A percentile compares a stretch with the other conserved stretches of the same genome.
Conservation (phyloP, 2,113 vertebrate species). For the Tetrao urogallus region DNA sequence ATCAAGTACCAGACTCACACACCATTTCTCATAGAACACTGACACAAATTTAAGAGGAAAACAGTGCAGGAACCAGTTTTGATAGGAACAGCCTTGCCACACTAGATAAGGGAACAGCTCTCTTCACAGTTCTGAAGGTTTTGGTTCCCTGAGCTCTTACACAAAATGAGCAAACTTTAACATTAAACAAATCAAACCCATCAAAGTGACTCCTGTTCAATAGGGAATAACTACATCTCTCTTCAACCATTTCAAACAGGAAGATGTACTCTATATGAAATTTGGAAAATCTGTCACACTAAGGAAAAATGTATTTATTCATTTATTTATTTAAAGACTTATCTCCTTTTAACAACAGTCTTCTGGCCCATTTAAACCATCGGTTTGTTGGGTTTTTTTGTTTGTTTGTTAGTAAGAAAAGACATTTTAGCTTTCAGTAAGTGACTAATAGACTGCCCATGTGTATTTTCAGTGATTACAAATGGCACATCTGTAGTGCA, state of each 20-base stretch:
- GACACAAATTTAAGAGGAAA: not conserved
- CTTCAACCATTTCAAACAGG: not conserved
- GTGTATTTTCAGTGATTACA: not conserved
- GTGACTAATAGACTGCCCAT: not conserved
- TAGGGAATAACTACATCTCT: not conserved
- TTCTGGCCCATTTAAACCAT: not conserved
- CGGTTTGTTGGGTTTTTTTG: too few species aligned
- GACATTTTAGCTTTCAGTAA: not conserved
- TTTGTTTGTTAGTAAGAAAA: not conserved
- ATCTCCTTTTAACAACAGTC: not conserved
- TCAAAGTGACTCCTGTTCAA: not conserved
- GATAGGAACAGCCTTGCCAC: not conserved
- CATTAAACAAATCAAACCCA: not conserved
- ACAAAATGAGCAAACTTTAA: not conserved
- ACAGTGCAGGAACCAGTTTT: not conserved
- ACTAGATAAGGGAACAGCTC: not conserved
- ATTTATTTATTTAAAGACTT: not conserved
- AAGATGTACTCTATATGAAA: not conserved
- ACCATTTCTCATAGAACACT: not conserved
- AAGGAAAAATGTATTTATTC: not conserved
- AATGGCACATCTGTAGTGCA: not conserved
- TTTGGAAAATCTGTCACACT: not conserved
- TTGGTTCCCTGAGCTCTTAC: not conserved
- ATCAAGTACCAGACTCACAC: not conserved
- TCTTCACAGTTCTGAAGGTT: not conserved